Evolutionary conservation across 2,888 invertebrate species (phyloP).

Genomic region (Philopedon plagiatum): DNA sequence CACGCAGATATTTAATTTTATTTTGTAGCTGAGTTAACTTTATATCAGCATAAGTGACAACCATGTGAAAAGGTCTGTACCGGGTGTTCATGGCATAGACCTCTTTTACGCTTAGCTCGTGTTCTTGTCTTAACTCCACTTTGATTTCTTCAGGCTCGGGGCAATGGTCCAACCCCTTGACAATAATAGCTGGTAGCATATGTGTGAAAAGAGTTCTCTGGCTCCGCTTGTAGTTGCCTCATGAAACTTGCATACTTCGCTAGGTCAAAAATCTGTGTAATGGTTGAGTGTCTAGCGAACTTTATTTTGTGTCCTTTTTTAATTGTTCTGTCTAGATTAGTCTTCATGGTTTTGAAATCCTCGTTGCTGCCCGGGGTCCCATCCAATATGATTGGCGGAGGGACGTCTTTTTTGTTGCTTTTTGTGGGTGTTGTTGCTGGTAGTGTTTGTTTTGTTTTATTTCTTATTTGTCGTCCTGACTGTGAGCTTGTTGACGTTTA

Average conservation of each 20-base stretch:
- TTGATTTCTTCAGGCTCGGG: not conserved
- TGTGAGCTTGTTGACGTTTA: too few species aligned
- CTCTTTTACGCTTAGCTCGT: not conserved
- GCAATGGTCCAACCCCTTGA: slow-evolving; percentile 28
- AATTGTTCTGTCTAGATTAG: not conserved
- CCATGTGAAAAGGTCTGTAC: not conserved
- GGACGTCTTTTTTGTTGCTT: too few species aligned
- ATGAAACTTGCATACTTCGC: not conserved
- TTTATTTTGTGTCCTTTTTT: not conserved
- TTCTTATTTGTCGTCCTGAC: too few species aligned
- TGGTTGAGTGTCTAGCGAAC: slow-evolving; percentile 4
- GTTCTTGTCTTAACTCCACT: not conserved
- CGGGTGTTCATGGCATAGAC: not conserved
- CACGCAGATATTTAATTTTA: too few species aligned
- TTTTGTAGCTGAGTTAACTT: too few species aligned
- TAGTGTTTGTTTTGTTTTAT: too few species aligned
- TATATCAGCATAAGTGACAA: not conserved
- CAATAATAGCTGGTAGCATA: slow-evolving; percentile 23
- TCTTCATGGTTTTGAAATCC: too few species aligned
- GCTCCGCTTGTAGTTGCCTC: not conserved
- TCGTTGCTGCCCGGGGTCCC: too few species aligned
- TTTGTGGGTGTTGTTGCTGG: too few species aligned
- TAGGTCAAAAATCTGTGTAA: not conserved
- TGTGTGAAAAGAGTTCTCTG: not conserved
- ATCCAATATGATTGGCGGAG: too few species aligned